Evolutionary conservation across 2,888 invertebrate genomes (phyloP), one percentile per base, ranked within the genome.

Genomic region (Coenonympha glycerion): DNA sequence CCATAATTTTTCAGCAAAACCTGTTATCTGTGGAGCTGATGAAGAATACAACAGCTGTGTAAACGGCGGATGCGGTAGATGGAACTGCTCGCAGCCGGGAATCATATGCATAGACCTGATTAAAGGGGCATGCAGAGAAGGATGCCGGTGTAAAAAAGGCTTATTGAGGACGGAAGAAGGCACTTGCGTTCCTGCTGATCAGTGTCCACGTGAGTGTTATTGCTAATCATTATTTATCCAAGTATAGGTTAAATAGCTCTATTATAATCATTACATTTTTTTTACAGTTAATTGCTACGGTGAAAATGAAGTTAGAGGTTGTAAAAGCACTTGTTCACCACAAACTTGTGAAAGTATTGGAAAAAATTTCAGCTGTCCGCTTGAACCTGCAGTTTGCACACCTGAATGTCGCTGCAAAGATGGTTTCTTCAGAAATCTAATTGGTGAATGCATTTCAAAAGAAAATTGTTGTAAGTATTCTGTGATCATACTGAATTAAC

Each of bases 131-230:
- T 60, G 57, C 47, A 13, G 52, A 26, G 53, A 46, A 34, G 63
- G 62, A 2, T 68, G 65, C 48, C 54, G 50, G 13, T 68, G 68
- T 39, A 55, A 50, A 37, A 47, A 62, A 16, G 53, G 53, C 5
- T 60, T 58, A 15, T 34, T 52, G 6, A 55, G 60, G 6, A 54
- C 60, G 30, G 44, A 48, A 9, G 48, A 57, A 9, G 60, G 58
- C n/a, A 57, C 45, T 16, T 67, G 67, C 42, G 52, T 65, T n/a
- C 59, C 55, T 1, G 56, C 40, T n/a, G 31, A 55, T 3, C 8
- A 65, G 24, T 68, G 70, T 45, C 65, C 71, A 63, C 30, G 56
- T 57, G 61, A 63, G 64, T 63, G n/a, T n/a, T n/a, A n/a, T 37
- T 15, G 9, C 3, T 6, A 31, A 15, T 6, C n/a, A 3, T 8